A percentile compares a stretch with the other conserved stretches of the same genome.
These are phyloP conservation scores for Hipposideros larvatus DNA, from an alignment of 2,797 vertebrate species.

Conservation along the genomic window DNA sequence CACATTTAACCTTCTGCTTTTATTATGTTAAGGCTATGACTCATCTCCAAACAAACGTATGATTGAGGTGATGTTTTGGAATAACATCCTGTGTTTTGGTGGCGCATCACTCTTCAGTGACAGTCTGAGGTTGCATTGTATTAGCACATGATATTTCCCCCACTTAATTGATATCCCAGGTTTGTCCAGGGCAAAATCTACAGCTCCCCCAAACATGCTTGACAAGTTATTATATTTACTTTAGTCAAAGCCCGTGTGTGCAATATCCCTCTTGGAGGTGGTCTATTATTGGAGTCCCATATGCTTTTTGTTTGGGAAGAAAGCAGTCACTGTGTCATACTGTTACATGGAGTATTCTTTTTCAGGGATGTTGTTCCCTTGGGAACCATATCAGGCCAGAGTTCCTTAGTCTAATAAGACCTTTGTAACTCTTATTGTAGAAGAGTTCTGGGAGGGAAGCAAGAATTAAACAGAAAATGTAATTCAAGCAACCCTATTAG, in stretches of 20 bases:
- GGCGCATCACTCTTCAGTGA: constrained; percentile 93
- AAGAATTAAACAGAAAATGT: constrained; percentile 93
- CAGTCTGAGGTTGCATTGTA: constrained; percentile 91
- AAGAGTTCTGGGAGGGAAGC: constrained; percentile 92
- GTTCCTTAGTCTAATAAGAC: constrained; percentile 95
- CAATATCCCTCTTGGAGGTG: constrained; percentile 92
- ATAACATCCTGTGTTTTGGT: constrained; percentile 96
- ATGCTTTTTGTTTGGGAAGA: constrained; percentile 97
- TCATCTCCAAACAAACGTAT: constrained; percentile 93
- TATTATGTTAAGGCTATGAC: constrained; percentile 92
- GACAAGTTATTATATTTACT: constrained; percentile 96
- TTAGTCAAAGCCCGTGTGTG: constrained; percentile 93
- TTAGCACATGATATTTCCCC: constrained; percentile 90
- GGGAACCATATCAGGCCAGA: constrained; percentile 98
- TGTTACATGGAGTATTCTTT: constrained; percentile 99
- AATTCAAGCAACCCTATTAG: constrained; percentile 91
- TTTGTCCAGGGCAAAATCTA: constrained; percentile 96
- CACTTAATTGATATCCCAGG: constrained; percentile 99
- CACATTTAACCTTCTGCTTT: constrained; percentile 84
- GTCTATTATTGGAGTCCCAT: constrained; percentile 92
- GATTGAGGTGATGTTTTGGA: constrained; percentile 97
- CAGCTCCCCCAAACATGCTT: constrained; percentile 94
- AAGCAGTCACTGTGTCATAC: constrained; percentile 97
- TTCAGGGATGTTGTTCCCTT: constrained; percentile 98
- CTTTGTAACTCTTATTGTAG: constrained; percentile 94